Percentiles rank a stretch among this genome's conserved stretches.
These are phyloP conservation scores for Andricus quercusramuli DNA, from an alignment of 2,888 invertebrate genomes.

Conservation along the genomic window DNA sequence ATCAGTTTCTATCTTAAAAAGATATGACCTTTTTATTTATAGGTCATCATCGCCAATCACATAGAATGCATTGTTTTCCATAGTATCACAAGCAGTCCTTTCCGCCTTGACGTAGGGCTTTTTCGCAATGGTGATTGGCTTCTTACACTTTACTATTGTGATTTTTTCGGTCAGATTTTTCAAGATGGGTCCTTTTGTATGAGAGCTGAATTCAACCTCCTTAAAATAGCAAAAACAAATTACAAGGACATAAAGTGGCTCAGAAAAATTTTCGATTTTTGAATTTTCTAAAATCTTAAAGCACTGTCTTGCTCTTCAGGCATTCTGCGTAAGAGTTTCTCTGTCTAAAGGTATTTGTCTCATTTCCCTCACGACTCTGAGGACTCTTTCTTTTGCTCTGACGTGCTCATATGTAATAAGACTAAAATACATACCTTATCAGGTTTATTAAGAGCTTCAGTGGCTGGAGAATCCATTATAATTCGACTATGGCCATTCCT, in stretches of 20 bases:
- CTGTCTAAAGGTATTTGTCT: too few relatives aligned
- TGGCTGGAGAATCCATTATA: slow-evolving; percentile 81
- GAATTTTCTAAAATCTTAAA: too few relatives aligned
- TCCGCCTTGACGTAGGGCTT: not conserved
- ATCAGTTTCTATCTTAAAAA: not conserved
- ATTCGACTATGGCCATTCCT: slow-evolving; percentile 87
- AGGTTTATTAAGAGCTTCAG: slow-evolving; percentile 79
- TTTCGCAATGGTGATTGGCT: slow-evolving; percentile 78
- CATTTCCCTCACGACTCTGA: too few relatives aligned
- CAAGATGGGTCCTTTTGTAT: slow-evolving; percentile 84
- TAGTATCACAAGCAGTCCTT: slow-evolving; percentile 80
- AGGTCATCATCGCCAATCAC: slow-evolving; percentile 97
- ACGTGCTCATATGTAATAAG: not conserved
- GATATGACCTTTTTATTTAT: slow-evolving; percentile 75
- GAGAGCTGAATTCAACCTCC: slow-evolving; percentile 56
- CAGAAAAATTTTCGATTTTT: too few relatives aligned
- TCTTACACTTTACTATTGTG: slow-evolving; percentile 85
- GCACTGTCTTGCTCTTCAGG: too few relatives aligned
- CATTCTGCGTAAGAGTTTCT: too few relatives aligned
- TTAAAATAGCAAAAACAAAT: slow-evolving; percentile 47
- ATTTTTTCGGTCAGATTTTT: slow-evolving; percentile 87
- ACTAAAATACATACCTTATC: slow-evolving; percentile 55
- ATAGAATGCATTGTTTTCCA: slow-evolving; percentile 96
- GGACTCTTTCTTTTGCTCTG: too few relatives aligned
- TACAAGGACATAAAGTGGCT: not conserved